These are phyloP conservation scores for Bugula neritina DNA, from an alignment of 2,888 invertebrate species.

Conservation along the genomic window DNA sequence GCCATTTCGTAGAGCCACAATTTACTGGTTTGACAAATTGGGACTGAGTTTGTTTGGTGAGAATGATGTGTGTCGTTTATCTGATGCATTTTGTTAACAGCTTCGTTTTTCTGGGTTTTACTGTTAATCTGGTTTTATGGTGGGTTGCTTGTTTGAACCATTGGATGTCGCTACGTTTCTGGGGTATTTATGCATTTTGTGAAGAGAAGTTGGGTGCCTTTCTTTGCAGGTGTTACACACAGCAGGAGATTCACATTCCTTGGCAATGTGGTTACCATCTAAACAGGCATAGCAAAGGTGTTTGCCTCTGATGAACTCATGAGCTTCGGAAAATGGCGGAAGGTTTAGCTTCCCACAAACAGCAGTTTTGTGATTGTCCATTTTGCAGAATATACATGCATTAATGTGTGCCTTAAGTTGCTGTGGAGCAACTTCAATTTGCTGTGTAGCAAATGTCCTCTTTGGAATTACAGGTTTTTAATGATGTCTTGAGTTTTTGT, in stretches of 20 bases:
- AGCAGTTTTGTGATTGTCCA: slow-evolving; percentile 23
- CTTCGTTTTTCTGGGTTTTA: no score
- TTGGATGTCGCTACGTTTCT: no score
- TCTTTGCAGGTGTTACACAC: not conserved
- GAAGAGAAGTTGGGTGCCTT: no score
- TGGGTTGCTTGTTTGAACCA: no score
- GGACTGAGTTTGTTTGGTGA: slow-evolving; percentile 15
- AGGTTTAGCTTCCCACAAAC: not conserved
- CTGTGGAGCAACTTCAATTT: not conserved
- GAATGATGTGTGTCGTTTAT: no score
- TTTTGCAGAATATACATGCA: slow-evolving; percentile 6
- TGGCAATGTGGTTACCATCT: not conserved
- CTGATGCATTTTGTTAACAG: no score
- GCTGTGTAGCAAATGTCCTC: slow-evolving; percentile 13
- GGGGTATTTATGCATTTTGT: no score
- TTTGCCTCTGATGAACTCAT: slow-evolving; percentile 8
- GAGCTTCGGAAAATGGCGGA: slow-evolving; percentile 4
- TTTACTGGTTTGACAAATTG: slow-evolving; percentile 2
- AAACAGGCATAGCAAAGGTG: slow-evolving; percentile 16
- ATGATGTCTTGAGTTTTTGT: not conserved
- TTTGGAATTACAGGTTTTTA: not conserved
- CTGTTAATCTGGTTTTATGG: no score
- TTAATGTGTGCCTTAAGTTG: not conserved
- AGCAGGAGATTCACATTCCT: slow-evolving; percentile 6
- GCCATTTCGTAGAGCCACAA: not conserved